Conservation (phyloP, 2,113 vertebrate genomes). For the Lasiurus cinereus region DNA sequence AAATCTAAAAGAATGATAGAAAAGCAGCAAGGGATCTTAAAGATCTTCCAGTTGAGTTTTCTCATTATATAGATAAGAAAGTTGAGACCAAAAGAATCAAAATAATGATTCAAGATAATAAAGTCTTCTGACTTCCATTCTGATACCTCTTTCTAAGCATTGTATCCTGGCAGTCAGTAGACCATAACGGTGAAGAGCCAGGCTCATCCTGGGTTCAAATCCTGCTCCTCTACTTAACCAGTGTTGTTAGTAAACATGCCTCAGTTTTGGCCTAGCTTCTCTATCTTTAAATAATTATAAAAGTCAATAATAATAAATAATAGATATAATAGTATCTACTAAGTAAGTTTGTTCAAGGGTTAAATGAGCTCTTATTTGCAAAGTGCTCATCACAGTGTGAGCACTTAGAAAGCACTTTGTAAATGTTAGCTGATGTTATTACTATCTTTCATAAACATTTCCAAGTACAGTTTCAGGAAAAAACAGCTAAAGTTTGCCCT, state of each 20-base stretch:
- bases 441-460: background rate
- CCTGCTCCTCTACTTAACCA: background rate
- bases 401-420: background rate
- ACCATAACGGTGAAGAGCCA: background rate
- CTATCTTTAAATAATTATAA: background rate
- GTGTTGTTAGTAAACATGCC: background rate
- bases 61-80: background rate
- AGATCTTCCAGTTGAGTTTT: background rate
- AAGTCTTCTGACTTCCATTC: background rate
- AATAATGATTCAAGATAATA: background rate
- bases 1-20: background rate
- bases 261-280: background rate
- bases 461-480: constrained; percentile 2
- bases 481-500: background rate
- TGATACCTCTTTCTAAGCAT: background rate
- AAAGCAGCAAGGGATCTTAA: background rate
- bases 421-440: background rate
- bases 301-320: background rate
- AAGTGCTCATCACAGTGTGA: background rate
- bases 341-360: background rate
- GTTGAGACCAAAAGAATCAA: background rate
- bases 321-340: background rate
- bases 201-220: background rate
- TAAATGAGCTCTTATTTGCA: background rate
- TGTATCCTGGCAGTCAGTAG: background rate